Evolutionary conservation across 2,888 invertebrate genomes (phyloP), one percentile per base, ranked within the genome.

Genomic region (Drosophila conformis): DNA sequence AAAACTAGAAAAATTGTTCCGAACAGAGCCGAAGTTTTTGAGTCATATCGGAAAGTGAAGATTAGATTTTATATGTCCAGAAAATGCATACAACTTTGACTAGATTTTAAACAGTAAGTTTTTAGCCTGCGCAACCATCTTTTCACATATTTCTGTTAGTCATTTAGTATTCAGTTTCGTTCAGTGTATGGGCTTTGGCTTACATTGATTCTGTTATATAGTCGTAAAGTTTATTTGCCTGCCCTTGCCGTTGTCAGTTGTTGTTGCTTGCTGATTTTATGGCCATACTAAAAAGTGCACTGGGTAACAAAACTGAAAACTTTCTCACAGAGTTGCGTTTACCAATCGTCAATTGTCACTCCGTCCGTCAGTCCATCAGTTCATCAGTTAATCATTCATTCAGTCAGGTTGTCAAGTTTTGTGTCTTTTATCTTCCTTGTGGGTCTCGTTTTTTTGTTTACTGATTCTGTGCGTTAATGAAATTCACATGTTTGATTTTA

Each of bases 221-320:
- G 85, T 89, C 89, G 89, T 85, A 87, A 89, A 87, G 87, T 85
- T 85, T 85, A 84, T 85, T 87, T 89, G 85, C 79, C 79, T 85
- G 79, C 84, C 87, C 89, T 84, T 87, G 89, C 69, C 62, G 64
- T 48, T 56, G 59, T 57, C 35, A 51, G 70, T 60, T 57, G 25
- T 64, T 53, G 48, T 63, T 48, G 56, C 67, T 33, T 68, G 51
- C 61, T 60, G 53, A 64, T 79, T 85, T 85, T 85, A 85, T 85
- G 82, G 67, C 67, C 80, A 84, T 64, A 85, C 85, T 89, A 85
- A 85, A 85, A 85, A 79, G 85, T 89, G 89, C 85, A 85, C 84
- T 89, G 84, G 65, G 75, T 83, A 82, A 83, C 75, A 82, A 83
- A 88, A 71, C 71, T 63, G 51, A 82, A 81, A 84, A 87, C 89